Base-by-base conservation (phyloP, 2,888 invertebrate genomes). In the Hydroisotoma schaefferi region DNA sequence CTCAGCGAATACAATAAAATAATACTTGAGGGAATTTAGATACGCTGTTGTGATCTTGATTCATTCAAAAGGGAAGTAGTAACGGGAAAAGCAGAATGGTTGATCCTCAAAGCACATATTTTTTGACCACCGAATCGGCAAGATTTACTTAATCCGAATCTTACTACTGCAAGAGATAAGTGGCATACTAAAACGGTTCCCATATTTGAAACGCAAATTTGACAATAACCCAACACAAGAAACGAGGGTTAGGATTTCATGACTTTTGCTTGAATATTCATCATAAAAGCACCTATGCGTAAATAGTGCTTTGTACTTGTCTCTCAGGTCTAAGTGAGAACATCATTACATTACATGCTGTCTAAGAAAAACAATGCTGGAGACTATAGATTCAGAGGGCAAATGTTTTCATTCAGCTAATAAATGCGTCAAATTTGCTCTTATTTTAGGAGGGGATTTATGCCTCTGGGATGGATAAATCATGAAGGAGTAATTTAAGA, bases 1-100 rank as follows among this genome's bases (percentile, higher is more conserved):
- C n/a, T n/a, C n/a, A n/a, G n/a, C n/a, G 40, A 40, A 40, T 40
- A 40, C 40, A 40, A 40, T 40, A 40, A 8, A 40, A 15, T 15
- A 40, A 10, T 40, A 20, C n/a, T 40, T 18, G 40, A 40, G 8
- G 40, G 5, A 15, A 15, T 40, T 40, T 40, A 40, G 40, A 40
- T 40, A 40, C 40, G 40, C 40, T 15, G 20, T 15, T 15, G n/a
- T 20, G 33, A 33, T 18, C n/a, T 15, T 18, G 5, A 40, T 5
- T 40, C 40, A 5, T 8, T 40, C 5, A 15, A 40, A 40, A 5
- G 15, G 6, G 33, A 40, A 40, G 5, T 18, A 15, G 40, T 40
- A 40, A 40, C 40, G 40, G 40, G n/a, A 40, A 4, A 10, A 18
- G 5, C 20, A 40, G 5, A 15, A 40, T 40, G 20, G 40, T 15